These are phyloP conservation scores for Synanthedon formicaeformis DNA, from an alignment of 2,888 invertebrate genomes.

Conservation along the genomic window DNA sequence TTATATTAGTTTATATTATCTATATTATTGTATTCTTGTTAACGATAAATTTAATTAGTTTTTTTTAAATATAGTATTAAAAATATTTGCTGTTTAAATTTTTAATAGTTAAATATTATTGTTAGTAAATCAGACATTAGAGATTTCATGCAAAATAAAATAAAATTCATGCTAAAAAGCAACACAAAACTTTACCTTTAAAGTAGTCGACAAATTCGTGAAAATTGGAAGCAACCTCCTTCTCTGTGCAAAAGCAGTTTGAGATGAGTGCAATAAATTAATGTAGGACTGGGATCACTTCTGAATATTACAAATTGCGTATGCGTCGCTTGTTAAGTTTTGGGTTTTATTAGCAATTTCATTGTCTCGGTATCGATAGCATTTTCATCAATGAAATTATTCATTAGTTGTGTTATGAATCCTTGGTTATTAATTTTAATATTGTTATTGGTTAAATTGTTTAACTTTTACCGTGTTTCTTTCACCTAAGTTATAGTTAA, in stretches of 20 bases:
- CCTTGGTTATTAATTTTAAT: conserved; percentile 3
- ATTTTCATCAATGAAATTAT: neutral
- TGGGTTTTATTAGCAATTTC: neutral
- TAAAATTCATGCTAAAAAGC: conserved; percentile 57
- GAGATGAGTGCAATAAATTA: conserved; percentile 43
- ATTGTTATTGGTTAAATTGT: conserved; percentile 8
- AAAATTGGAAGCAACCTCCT: conserved; percentile 56
- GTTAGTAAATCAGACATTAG: neutral
- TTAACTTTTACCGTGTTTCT: conserved; percentile 6
- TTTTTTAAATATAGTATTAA: neutral
- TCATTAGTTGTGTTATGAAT: conserved; percentile 31
- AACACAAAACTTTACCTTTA: conserved; percentile 64
- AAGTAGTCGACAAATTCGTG: conserved; percentile 45
- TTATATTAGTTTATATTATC: conserved; percentile 1
- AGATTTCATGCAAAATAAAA: conserved; percentile 18
- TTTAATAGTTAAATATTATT: neutral
- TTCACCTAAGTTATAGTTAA: neutral
- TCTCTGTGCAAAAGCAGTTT: conserved; percentile 61
- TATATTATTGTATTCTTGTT: neutral
- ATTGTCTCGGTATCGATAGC: neutral
- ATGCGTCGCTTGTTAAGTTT: neutral
- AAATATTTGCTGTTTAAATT: neutral
- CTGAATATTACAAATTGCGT: conserved; percentile 1
- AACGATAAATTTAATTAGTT: neutral
- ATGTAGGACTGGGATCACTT: conserved; percentile 26